Conservation (phyloP, 2,113 vertebrate species). For the Chiloscyllium plagiosum region DNA sequence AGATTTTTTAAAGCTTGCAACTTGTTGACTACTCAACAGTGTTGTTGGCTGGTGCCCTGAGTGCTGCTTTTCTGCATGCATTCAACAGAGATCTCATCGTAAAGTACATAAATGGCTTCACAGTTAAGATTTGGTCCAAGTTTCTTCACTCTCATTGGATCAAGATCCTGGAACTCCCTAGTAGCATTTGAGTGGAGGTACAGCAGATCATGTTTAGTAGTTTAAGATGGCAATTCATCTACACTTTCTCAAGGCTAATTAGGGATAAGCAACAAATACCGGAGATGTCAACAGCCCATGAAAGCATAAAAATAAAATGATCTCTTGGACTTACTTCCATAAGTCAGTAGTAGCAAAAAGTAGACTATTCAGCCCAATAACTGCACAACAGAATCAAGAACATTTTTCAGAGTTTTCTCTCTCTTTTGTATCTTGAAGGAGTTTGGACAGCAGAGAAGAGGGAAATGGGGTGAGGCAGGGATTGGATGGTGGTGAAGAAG, state of each 20-base stretch:
- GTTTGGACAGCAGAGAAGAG: neutral
- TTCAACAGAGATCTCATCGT: neutral
- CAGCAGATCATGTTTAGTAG: neutral
- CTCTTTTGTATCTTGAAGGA: neutral
- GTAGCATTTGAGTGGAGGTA: neutral
- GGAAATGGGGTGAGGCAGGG: neutral
- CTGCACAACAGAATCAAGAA: neutral
- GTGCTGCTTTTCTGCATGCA: neutral
- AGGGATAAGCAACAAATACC: neutral
- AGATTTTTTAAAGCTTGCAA: neutral
- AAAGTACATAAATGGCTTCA: neutral
- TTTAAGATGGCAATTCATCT: neutral
- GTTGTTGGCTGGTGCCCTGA: neutral
- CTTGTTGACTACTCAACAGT: neutral
- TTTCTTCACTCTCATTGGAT: neutral
- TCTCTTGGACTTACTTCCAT: neutral
- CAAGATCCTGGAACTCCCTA: neutral
- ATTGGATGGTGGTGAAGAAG: neutral
- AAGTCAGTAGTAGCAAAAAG: too few relatives aligned
- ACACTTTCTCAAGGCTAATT: neutral
- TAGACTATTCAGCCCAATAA: neutral
- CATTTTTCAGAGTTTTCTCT: neutral
- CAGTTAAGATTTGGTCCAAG: neutral
- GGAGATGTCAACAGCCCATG: neutral
- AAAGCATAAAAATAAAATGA: neutral